phyloP scores from a whole-genome alignment of 2,113 vertebrate genomes.

The Channa argus region DNA sequence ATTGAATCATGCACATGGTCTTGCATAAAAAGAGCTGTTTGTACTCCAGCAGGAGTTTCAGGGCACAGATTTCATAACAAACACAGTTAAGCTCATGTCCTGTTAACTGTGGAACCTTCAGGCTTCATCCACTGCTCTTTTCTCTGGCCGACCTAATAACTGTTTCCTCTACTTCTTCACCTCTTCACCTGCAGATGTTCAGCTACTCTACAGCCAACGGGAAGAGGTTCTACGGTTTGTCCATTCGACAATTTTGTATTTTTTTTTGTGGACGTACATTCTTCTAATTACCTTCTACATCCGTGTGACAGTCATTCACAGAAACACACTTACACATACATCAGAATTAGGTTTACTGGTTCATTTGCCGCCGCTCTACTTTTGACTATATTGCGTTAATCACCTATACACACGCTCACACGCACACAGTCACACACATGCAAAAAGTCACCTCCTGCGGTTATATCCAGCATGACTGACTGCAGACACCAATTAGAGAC shows the following conservation, averaged over 20 bases:
- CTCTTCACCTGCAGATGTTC: constrained; percentile 10
- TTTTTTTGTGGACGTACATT: not conserved
- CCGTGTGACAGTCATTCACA: not conserved
- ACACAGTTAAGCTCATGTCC: not conserved
- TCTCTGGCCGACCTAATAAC: not conserved
- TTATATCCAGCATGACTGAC: constrained; percentile 51
- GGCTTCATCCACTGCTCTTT: constrained; percentile 5
- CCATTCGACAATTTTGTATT: not conserved
- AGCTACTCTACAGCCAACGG: constrained; percentile 27
- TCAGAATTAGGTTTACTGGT: constrained; percentile 4
- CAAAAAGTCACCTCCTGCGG: not conserved
- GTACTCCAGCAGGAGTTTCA: not conserved
- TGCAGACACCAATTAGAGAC: constrained; percentile 71
- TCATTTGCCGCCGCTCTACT: constrained; percentile 40
- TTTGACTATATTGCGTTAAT: constrained; percentile 54
- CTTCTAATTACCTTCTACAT: constrained; percentile 15
- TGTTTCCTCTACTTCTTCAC: not conserved
- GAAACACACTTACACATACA: not conserved
- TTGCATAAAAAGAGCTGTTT: constrained; percentile 20
- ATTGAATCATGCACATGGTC: constrained; percentile 7
- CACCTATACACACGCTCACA: constrained; percentile 23
- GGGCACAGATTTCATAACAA: constrained; percentile 21
- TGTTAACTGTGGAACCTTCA: not conserved
- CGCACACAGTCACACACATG: not conserved
- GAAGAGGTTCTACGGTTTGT: constrained; percentile 1